phyloP scores from a whole-genome alignment of 2,113 vertebrate genomes.

The Paramisgurnus dabryanus region DNA sequence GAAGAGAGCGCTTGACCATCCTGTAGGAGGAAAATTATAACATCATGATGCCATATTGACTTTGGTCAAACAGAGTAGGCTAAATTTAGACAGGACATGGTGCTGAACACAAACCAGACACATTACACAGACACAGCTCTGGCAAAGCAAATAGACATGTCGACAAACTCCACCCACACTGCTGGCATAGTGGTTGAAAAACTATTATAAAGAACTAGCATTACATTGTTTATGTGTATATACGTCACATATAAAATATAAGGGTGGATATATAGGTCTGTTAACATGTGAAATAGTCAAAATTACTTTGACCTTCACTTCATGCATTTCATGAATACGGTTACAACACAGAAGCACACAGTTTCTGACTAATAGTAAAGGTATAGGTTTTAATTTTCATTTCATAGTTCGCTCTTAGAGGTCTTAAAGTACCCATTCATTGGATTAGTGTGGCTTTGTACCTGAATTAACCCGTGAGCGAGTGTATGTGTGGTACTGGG shows the following conservation, averaged over 20 bases:
- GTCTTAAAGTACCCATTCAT: too few relatives aligned
- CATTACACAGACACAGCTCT: slow-evolving; percentile 22
- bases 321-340: too few relatives aligned
- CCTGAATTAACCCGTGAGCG: not conserved
- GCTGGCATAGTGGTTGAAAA: not conserved
- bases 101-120: slow-evolving; percentile 29
- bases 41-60: slow-evolving; percentile 25
- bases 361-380: too few relatives aligned
- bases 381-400: too few relatives aligned
- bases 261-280: too few relatives aligned
- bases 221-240: not conserved
- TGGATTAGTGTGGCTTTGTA: not conserved
- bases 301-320: too few relatives aligned
- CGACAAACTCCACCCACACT: slow-evolving; percentile 15
- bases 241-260: not conserved
- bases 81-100: slow-evolving; percentile 37
- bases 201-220: not conserved
- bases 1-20: slow-evolving; percentile 4
- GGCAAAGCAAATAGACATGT: slow-evolving; percentile 1
- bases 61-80: slow-evolving; percentile 17
- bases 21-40: slow-evolving; percentile 36
- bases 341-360: too few relatives aligned
- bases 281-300: too few relatives aligned
- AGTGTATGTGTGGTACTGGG: slow-evolving; percentile 15
- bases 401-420: too few relatives aligned